Evolutionary conservation across 2,888 invertebrate species (phyloP).

Genomic region (Erynnis tages): DNA sequence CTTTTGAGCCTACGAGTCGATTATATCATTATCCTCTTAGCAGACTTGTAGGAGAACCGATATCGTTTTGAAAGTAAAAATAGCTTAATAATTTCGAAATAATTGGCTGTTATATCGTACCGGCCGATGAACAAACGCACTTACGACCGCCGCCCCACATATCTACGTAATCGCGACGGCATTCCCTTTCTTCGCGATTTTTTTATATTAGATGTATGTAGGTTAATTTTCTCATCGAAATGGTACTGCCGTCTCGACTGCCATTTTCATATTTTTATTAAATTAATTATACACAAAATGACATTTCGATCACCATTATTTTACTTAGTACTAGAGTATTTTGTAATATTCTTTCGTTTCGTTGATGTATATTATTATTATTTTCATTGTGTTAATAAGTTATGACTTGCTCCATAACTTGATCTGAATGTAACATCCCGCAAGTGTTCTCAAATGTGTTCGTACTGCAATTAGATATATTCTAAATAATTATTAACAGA

Average conservation of each 20-base stretch:
- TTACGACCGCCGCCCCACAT: conserved; percentile 11
- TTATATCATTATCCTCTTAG: too few species aligned
- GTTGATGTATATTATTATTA: conserved; percentile 16
- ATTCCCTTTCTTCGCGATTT: background rate
- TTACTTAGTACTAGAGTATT: conserved; percentile 21
- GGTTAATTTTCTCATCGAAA: background rate
- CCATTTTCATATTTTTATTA: conserved; percentile 17
- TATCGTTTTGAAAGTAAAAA: too few species aligned
- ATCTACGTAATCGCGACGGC: conserved; percentile 11
- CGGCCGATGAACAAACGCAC: too few species aligned
- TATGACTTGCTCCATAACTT: conserved; percentile 26
- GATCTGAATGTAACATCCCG: conserved; percentile 1
- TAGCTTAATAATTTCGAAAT: too few species aligned
- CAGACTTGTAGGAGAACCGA: too few species aligned
- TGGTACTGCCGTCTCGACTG: background rate
- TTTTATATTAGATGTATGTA: conserved; percentile 5
- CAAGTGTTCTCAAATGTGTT: conserved; percentile 7
- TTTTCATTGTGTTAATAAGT: conserved; percentile 8
- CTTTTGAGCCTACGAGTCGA: too few species aligned
- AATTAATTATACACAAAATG: conserved; percentile 25
- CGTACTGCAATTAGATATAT: conserved; percentile 25
- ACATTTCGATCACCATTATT: conserved; percentile 23
- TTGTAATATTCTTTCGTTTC: conserved; percentile 21
- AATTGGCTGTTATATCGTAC: too few species aligned
- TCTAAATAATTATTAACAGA: conserved; percentile 14